Percentiles rank a stretch among this genome's conserved stretches.
Evolutionary conservation across 2,113 vertebrate species (phyloP).

Genomic region (Haplotaxodon microlepis): DNA sequence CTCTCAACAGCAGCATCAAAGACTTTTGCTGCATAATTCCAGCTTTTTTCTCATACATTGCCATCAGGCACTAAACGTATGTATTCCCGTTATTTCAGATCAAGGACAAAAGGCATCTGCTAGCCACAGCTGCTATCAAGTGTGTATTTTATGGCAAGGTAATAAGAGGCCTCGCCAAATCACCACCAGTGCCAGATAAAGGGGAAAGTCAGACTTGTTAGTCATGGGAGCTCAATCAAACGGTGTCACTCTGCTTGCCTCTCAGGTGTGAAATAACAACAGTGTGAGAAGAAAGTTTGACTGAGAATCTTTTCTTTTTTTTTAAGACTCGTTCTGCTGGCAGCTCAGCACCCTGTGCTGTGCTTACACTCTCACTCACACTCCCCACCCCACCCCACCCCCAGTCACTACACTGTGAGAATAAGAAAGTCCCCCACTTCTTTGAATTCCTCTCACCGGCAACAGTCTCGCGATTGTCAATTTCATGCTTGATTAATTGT

Average conservation of each 20-base stretch:
- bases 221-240: conserved; percentile 42
- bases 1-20: background rate
- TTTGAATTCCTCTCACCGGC: conserved; percentile 65
- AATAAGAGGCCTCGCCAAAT: background rate
- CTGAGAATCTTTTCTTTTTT: background rate
- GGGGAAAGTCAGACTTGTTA: conserved; percentile 19
- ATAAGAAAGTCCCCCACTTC: conserved; percentile 29
- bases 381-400: background rate
- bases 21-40: background rate
- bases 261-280: conserved; percentile 57
- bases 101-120: background rate
- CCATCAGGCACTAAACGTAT: background rate
- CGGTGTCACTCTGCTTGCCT: conserved; percentile 23
- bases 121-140: background rate
- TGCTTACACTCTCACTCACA: background rate
- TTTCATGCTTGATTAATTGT: conserved; percentile 79
- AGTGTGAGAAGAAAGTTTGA: conserved; percentile 35
- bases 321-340: conserved; percentile 9
- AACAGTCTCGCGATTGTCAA: conserved; percentile 70
- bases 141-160: background rate
- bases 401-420: conserved; percentile 26
- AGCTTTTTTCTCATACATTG: background rate
- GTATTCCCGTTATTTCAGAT: background rate
- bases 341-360: background rate
- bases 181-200: background rate